These are phyloP conservation scores for Pheosia tremula DNA, from an alignment of 2,888 invertebrate species.

Conservation along the genomic window DNA sequence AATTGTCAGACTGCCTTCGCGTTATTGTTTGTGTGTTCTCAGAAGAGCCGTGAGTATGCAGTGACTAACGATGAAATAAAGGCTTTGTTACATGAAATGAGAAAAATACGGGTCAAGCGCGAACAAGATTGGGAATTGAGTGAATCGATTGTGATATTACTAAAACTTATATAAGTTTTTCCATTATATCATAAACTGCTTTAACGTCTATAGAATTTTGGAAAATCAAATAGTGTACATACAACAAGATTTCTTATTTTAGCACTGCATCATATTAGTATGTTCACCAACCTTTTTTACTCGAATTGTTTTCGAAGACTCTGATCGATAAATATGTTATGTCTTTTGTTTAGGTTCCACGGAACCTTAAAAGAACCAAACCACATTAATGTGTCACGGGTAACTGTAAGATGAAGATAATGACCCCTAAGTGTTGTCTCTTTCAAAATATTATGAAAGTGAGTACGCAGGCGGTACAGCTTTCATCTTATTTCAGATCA, in stretches of 20 bases:
- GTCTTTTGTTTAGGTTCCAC: not conserved
- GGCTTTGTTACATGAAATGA: conserved; percentile 25
- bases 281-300: not conserved
- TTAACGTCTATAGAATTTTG: too few relatives aligned
- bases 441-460: conserved; percentile 44
- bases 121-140: not conserved
- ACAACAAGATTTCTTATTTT: too few relatives aligned
- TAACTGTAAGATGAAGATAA: conserved; percentile 35
- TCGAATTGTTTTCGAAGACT: not conserved
- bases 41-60: conserved; percentile 48
- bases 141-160: not conserved
- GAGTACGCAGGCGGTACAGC: conserved; percentile 18
- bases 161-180: too few relatives aligned
- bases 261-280: not conserved
- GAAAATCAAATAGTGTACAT: too few relatives aligned
- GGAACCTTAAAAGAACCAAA: conserved; percentile 5
- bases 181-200: too few relatives aligned
- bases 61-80: conserved; percentile 34
- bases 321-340: conserved; percentile 3
- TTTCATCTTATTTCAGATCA: conserved; percentile 29
- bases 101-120: not conserved
- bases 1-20: conserved; percentile 49
- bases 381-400: conserved; percentile 27
- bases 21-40: conserved; percentile 55
- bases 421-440: conserved; percentile 32